Evolutionary conservation across 2,888 invertebrate genomes (phyloP).

Genomic region (Eupelmus urozonus): DNA sequence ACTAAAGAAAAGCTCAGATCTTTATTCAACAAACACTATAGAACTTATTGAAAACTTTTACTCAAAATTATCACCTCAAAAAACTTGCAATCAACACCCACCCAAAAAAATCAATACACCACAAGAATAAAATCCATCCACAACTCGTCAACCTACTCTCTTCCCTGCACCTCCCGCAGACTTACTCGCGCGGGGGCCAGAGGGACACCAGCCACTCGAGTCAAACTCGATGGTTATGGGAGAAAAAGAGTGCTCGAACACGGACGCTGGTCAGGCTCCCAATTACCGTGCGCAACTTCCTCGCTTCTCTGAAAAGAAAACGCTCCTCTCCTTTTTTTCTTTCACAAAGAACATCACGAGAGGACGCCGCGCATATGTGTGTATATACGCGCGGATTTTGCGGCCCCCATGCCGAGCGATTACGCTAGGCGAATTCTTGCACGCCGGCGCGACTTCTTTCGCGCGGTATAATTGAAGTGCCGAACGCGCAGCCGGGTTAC

Average conservation of each 20-base stretch:
- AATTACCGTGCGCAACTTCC: constrained; percentile 68
- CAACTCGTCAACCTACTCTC: no score
- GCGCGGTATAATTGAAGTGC: constrained; percentile 49
- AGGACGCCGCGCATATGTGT: not conserved
- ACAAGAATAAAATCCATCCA: no score
- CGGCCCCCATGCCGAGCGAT: constrained; percentile 36
- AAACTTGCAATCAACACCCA: no score
- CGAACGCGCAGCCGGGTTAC: not conserved
- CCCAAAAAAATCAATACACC: no score
- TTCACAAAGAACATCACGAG: not conserved
- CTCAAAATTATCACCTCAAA: no score
- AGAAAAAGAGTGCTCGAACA: constrained; percentile 76
- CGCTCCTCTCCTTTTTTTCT: not conserved
- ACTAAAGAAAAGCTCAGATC: no score
- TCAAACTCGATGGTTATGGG: constrained; percentile 70
- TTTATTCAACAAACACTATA: no score
- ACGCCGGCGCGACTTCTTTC: constrained; percentile 44
- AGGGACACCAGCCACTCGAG: no score
- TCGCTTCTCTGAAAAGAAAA: not conserved
- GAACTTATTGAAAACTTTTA: no score
- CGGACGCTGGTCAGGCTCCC: constrained; percentile 75
- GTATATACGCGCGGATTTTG: not conserved
- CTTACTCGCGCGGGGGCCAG: no score
- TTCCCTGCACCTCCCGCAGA: no score
- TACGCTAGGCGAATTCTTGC: constrained; percentile 41